Percentiles rank a stretch among this genome's conserved stretches.
These are phyloP conservation scores for Cydia strobilella DNA, from an alignment of 1,140 invertebrate species.

Conservation along the genomic window DNA sequence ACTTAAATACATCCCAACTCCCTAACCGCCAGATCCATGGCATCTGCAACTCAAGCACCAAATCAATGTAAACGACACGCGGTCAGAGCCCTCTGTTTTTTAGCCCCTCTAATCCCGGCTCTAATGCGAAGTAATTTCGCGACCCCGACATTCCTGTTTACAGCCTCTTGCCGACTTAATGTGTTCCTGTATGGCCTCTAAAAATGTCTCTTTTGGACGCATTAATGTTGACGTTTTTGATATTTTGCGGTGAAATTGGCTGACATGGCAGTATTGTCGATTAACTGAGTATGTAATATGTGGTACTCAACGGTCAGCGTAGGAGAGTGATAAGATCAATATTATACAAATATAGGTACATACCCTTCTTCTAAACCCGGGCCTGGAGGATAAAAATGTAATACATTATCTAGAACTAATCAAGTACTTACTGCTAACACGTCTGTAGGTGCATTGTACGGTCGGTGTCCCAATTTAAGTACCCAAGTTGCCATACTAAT, in stretches of 20 bases:
- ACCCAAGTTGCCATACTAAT: too few species aligned
- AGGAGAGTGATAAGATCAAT: neutral
- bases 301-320: neutral
- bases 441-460: neutral
- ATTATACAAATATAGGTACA: too few species aligned
- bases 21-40: slow-evolving; percentile 33
- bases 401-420: neutral
- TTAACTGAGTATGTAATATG: neutral
- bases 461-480: too few species aligned
- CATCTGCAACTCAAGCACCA: slow-evolving; percentile 46
- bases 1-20: slow-evolving; percentile 16
- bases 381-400: neutral
- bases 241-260: slow-evolving; percentile 14
- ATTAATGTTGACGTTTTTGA: slow-evolving; percentile 35
- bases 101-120: slow-evolving; percentile 66
- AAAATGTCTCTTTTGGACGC: slow-evolving; percentile 35
- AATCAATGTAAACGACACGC: slow-evolving; percentile 54
- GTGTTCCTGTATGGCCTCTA: slow-evolving; percentile 38
- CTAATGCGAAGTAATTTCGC: slow-evolving; percentile 74
- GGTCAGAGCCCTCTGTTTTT: slow-evolving; percentile 67
- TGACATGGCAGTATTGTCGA: neutral
- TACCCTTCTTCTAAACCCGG: too few species aligned
- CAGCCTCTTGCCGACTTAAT: slow-evolving; percentile 49
- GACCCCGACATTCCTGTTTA: slow-evolving; percentile 50
- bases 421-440: too few species aligned